Base-by-base conservation (phyloP, 2,888 invertebrate genomes). In the Pemphredon lugubris region DNA sequence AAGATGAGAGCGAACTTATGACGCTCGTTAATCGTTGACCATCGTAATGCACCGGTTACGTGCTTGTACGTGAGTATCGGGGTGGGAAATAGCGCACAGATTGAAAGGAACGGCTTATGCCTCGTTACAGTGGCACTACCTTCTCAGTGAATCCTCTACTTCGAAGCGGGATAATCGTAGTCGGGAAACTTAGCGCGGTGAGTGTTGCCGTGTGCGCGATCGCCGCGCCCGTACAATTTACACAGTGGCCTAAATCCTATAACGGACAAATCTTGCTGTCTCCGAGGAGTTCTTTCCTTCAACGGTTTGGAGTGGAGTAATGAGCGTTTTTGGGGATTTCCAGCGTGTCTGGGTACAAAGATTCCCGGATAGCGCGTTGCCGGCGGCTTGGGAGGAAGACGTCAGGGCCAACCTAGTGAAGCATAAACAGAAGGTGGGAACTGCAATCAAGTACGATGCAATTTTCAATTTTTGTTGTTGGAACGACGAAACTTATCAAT, bases 341-440 rank as follows among this genome's bases (percentile, higher is more conserved):
- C 96, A 96, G 92, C 95, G 95, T 90, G 95, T 96, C 91, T 97
- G 97, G 96, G 93, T 94, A 91, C 95, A 96, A 92, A 93, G 96
- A 88, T 97, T 96, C 92, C 96, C 96, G 83, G 96, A 96, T 88
- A 96, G 96, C 91, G 95, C 95, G 83, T 92, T 97, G 85, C 96
- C 97, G 90, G 95, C 95, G 89, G 96, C 96, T 89, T 96, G 96
- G 96, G 96, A 96, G 90, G 96, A 96, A 91, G 96, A 97, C 92
- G 96, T 97, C 88, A 94, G 96, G 88, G 95, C 96, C 82, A 96
- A 96, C 92, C 93, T 97, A 85, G 93, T 95, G 86, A 95, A 96
- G 91, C 97, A 97, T 92, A 95, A 95, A 92, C 94, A 95, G 90
- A 96, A 95, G 92, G 96, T 89, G 78, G 70, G 48, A 47, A 3